These are phyloP conservation scores for Odontamblyopus rebecca DNA, from an alignment of 2,797 vertebrate genomes.

Conservation along the genomic window DNA sequence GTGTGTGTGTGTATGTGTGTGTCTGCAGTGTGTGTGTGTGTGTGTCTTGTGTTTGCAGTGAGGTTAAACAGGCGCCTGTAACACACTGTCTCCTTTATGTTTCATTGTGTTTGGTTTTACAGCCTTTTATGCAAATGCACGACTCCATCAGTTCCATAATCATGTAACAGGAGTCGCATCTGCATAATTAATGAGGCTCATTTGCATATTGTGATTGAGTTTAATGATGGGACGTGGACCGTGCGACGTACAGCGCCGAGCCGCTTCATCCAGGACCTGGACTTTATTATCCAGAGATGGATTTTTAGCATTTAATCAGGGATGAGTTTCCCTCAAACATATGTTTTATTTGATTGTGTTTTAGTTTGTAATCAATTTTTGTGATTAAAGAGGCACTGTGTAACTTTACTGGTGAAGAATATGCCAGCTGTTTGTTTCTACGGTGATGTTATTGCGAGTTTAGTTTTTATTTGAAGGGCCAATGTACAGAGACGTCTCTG, in stretches of 20 bases:
- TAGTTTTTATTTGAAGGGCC: no score
- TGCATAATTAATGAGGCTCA: conserved; percentile 1
- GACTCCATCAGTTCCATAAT: not conserved
- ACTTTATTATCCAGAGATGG: not conserved
- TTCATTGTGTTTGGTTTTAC: not conserved
- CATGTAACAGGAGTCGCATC: not conserved
- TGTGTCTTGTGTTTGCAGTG: not conserved
- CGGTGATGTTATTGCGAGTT: not conserved
- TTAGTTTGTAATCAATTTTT: no score
- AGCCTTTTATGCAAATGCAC: not conserved
- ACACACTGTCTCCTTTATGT: not conserved
- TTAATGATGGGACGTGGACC: not conserved
- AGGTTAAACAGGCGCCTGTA: not conserved
- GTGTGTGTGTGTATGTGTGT: no score
- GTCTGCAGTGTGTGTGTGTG: not conserved
- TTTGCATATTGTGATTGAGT: conserved; percentile 4
- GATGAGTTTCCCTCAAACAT: not conserved
- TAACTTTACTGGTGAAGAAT: not conserved
- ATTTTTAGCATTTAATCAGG: no score
- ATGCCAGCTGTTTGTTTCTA: not conserved
- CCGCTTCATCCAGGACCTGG: not conserved
- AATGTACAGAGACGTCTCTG: no score
- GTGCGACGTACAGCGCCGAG: not conserved
- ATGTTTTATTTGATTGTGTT: no score
- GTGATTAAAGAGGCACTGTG: not conserved